phyloP scores from a whole-genome alignment of 2,888 invertebrate species.

The Drepana falcataria region DNA sequence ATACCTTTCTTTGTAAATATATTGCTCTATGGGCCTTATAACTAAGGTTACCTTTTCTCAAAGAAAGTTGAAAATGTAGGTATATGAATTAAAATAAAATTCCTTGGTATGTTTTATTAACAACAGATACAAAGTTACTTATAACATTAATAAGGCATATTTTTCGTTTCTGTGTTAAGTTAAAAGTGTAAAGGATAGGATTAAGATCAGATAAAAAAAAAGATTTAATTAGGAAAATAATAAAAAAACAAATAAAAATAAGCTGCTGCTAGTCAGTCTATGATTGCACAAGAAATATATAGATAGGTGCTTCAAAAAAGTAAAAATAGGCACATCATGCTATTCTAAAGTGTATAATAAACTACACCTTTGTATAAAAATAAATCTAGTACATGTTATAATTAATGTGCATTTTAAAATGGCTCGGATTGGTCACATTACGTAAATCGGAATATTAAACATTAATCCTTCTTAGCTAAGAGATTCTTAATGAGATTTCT shows the following conservation, averaged over 20 bases:
- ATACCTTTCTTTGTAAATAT: too few relatives aligned
- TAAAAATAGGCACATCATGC: too few relatives aligned
- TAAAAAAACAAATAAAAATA: too few relatives aligned
- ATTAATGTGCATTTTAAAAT: constrained; percentile 42
- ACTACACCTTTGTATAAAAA: constrained; percentile 23
- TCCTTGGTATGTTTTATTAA: not conserved
- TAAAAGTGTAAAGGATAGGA: too few relatives aligned
- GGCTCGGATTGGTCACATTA: constrained; percentile 65
- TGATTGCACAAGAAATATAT: too few relatives aligned
- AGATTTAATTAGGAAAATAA: too few relatives aligned
- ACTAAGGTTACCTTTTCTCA: too few relatives aligned
- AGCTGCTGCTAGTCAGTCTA: too few relatives aligned
- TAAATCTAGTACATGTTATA: constrained; percentile 17
- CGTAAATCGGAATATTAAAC: constrained; percentile 21
- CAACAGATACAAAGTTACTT: constrained; percentile 28
- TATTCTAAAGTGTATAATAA: constrained; percentile 10
- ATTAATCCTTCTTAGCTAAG: constrained; percentile 28
- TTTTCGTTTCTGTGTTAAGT: not conserved
- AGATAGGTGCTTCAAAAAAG: too few relatives aligned
- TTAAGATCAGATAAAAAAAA: constrained; percentile 5
- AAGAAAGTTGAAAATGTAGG: too few relatives aligned
- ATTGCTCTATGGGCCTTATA: too few relatives aligned
- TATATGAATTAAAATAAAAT: not conserved
- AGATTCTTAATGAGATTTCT: constrained; percentile 28
- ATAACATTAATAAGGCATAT: constrained; percentile 39